Evolutionary conservation across 2,797 vertebrate species (phyloP).

Genomic region (Sebastolobus altivelis): DNA sequence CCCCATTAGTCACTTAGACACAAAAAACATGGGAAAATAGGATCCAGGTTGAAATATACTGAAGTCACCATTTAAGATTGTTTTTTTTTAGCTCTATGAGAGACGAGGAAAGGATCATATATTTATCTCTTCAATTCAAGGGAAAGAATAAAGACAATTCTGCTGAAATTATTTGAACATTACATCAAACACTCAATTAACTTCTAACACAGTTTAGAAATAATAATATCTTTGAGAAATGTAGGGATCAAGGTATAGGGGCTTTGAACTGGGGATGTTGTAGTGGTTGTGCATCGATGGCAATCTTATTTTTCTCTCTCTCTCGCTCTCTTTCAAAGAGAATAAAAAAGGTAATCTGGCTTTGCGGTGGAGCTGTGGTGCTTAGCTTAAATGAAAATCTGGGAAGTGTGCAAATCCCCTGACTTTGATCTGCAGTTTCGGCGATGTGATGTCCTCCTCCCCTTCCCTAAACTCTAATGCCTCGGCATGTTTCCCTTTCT

Average conservation of each 20-base stretch:
- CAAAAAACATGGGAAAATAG: too few species aligned
- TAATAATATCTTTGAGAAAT: constrained; percentile 45
- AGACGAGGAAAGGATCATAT: not conserved
- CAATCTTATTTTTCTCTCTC: constrained; percentile 51
- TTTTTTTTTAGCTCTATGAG: not conserved
- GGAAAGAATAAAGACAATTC: constrained; percentile 37
- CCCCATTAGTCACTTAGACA: too few species aligned
- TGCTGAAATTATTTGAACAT: constrained; percentile 41
- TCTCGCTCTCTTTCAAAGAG: constrained; percentile 58
- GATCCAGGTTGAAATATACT: too few species aligned
- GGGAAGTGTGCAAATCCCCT: constrained; percentile 75
- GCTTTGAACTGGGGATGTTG: constrained; percentile 53
- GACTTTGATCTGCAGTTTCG: constrained; percentile 77
- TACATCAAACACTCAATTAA: constrained; percentile 67
- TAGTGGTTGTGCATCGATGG: constrained; percentile 56
- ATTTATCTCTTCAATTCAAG: constrained; percentile 5
- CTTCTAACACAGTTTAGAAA: constrained; percentile 44
- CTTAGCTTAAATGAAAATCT: constrained; percentile 75
- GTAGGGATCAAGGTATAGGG: constrained; percentile 40
- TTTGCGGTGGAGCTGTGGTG: constrained; percentile 64
- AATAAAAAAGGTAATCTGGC: constrained; percentile 75
- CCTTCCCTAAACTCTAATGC: constrained; percentile 70
- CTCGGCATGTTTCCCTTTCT: constrained; percentile 69
- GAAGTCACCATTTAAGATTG: not conserved
- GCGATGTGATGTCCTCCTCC: constrained; percentile 68